Base-by-base conservation (phyloP, 2,113 vertebrate genomes). In the Cottus gobio region DNA sequence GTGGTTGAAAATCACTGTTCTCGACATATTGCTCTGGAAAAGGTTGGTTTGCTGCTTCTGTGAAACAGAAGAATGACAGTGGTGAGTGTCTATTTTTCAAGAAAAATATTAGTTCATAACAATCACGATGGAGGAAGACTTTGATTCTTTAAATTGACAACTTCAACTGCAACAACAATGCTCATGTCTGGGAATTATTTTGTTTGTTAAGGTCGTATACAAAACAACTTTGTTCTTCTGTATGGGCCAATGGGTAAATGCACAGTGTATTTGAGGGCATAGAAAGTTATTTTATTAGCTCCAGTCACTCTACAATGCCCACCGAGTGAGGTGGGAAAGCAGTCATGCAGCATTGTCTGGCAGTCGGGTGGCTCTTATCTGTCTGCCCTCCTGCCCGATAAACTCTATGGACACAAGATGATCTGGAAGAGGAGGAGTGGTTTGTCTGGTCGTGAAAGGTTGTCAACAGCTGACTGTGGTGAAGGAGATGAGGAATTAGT, bases 291-390 rank as follows among this genome's bases (percentile, higher is more conserved):
- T 75, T 75, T 79, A 81, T 85, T 82, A 71, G 50, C 76, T 64
- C 52, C 68, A 75, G 79, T 85, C 68, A 44, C 42, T 78, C 64
- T 26, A 48, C 65, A 75, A 68, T 71, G 81, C 82, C 72, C 54
- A 83, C 83, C 26, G 50, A 48, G 57, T 65, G 77, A 64, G 56
- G 74, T 26, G 80, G 69, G 24, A 62, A 52, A 75, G 79, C 82
- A 56, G 77, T 64, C 60, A n/a, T 18, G 69, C 34, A 80, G 72
- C 80, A 77, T 67, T 58, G 71, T 83, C 68, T 66, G 76, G n/a
- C 76, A 70, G 78, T 71, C 80, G 71, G 73, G 58, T 69, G 75
- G 71, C 61, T 89, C 75, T 87, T 86, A 81, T 91, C 83, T 79
- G 22, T 12, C 52, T 54, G 42, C 61, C 46, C 77, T 30, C 74